phyloP scores from a whole-genome alignment of 2,113 vertebrate genomes.

The Burhinus oedicnemus region DNA sequence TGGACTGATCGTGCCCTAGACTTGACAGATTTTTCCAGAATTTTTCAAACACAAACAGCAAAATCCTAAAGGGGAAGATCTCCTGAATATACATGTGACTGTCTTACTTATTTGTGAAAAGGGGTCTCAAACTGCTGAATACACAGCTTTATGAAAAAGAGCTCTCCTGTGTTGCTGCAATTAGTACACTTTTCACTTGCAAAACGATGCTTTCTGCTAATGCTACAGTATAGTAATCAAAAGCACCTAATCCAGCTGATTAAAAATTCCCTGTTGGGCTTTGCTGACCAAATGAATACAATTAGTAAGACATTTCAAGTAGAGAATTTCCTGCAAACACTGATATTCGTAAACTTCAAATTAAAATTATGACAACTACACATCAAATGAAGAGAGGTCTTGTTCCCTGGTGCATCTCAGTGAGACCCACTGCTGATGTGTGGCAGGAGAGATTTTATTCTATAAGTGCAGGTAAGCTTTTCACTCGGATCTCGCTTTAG shows the following conservation, averaged over 20 bases:
- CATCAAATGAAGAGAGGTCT: not conserved
- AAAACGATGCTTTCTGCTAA: conserved; percentile 21
- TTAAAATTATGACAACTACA: conserved; percentile 27
- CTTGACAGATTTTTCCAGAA: not conserved
- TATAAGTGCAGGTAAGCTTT: conserved; percentile 32
- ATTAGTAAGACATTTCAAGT: conserved; percentile 46
- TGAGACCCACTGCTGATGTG: not conserved
- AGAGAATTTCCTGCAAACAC: conserved; percentile 29
- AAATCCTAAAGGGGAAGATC: not conserved
- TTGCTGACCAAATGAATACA: conserved; percentile 58
- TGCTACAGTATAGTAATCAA: conserved; percentile 54
- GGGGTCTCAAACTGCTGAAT: conserved; percentile 38
- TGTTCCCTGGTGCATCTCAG: not conserved
- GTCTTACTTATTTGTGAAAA: conserved; percentile 35
- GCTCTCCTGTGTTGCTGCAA: not conserved
- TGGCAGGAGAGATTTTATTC: not conserved
- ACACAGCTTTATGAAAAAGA: not conserved
- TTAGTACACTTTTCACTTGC: conserved; percentile 17
- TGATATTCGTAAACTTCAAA: not conserved
- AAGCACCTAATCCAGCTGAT: conserved; percentile 48
- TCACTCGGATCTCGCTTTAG: conserved; percentile 12
- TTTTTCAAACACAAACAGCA: not conserved
- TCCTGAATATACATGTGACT: not conserved
- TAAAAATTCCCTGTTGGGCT: conserved; percentile 3
- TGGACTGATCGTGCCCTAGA: not conserved